Evolutionary conservation across 2,113 vertebrate genomes (phyloP).

Genomic region (Mobula hypostoma): DNA sequence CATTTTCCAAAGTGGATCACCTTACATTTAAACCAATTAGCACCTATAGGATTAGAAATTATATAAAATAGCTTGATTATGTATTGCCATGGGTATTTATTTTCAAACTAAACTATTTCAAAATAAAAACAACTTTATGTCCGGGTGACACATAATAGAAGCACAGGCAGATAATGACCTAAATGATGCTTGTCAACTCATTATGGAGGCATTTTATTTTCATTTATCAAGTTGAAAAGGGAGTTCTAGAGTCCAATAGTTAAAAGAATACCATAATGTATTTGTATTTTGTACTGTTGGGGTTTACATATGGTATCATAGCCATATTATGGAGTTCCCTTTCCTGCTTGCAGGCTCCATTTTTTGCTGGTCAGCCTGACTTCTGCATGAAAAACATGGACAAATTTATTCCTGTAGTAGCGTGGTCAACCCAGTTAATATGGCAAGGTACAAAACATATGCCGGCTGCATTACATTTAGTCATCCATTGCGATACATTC

Average conservation of each 20-base stretch:
- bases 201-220: not conserved
- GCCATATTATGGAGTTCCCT: not conserved
- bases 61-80: not conserved
- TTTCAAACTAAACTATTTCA: not conserved
- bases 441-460: constrained; percentile 54
- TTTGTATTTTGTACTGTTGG: not conserved
- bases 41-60: not conserved
- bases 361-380: constrained; percentile 68
- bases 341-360: constrained; percentile 56
- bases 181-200: not conserved
- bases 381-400: constrained; percentile 61
- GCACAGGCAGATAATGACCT: not conserved
- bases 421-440: constrained; percentile 62
- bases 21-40: not conserved
- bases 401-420: constrained; percentile 60
- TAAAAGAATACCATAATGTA: not conserved
- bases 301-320: not conserved
- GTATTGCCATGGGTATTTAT: not conserved
- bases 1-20: not conserved
- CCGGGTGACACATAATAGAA: not conserved
- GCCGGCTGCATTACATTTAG: not conserved
- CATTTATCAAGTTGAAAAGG: not conserved
- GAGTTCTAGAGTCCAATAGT: not conserved
- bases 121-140: not conserved
- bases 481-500: not conserved